Evolutionary conservation across 2,888 invertebrate species (phyloP).

Genomic region (Aporophyla nigra): DNA sequence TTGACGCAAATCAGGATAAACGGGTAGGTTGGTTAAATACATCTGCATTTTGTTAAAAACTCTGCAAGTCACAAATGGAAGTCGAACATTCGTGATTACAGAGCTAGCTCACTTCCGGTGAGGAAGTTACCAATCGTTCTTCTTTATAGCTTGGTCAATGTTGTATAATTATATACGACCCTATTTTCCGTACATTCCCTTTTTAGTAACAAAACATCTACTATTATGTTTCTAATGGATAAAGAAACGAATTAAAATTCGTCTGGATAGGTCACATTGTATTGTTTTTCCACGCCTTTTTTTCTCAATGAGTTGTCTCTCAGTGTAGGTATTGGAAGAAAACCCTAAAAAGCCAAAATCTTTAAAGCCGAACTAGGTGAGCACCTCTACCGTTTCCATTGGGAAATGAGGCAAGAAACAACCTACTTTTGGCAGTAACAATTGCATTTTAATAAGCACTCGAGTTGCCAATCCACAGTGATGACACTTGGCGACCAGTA

Average conservation of each 20-base stretch:
- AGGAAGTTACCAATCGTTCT: slow-evolving; percentile 61
- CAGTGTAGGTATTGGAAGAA: background rate
- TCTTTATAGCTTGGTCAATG: slow-evolving; percentile 59
- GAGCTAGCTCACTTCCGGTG: slow-evolving; percentile 40
- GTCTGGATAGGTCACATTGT: background rate
- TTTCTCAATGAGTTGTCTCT: too few species aligned
- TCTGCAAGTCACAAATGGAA: slow-evolving; percentile 24
- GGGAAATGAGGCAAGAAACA: background rate
- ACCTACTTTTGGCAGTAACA: background rate
- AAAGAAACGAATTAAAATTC: background rate
- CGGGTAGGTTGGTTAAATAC: slow-evolving; percentile 8
- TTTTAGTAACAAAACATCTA: background rate
- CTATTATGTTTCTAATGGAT: background rate
- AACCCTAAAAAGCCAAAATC: background rate
- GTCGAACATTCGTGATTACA: slow-evolving; percentile 31
- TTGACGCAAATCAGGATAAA: slow-evolving; percentile 10
- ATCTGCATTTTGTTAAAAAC: slow-evolving; percentile 13
- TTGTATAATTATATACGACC: slow-evolving; percentile 22
- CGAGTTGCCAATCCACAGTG: background rate
- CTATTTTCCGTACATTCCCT: background rate
- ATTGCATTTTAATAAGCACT: background rate
- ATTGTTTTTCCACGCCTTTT: background rate
- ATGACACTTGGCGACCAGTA: background rate
- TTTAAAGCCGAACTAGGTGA: background rate
- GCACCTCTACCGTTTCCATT: background rate